A percentile compares a stretch with the other conserved stretches of the same genome.
phyloP scores from a whole-genome alignment of 2,797 vertebrate genomes.

The Myotis vivesi region DNA sequence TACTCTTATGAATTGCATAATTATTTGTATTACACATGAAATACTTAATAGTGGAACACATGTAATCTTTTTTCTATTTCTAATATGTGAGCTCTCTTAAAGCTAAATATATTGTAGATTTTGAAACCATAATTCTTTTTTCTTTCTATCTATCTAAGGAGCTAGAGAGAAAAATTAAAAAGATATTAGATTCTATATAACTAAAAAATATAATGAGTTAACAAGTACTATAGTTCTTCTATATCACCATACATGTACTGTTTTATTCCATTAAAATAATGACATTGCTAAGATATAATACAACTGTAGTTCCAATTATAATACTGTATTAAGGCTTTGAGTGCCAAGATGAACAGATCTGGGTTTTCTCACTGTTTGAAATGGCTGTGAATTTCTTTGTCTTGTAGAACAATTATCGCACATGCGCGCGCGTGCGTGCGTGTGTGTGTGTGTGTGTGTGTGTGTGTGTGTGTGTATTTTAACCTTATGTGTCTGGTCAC shows the following conservation, averaged over 20 bases:
- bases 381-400: not conserved
- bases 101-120: not conserved
- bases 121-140: conserved; percentile 52
- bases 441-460: not conserved
- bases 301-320: not conserved
- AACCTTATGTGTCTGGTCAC: not conserved
- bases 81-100: not conserved
- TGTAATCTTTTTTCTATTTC: conserved; percentile 6
- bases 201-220: not conserved
- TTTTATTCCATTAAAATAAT: conserved; percentile 50
- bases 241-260: not conserved
- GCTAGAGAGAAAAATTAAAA: conserved; percentile 40
- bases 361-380: conserved; percentile 32
- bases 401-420: not conserved
- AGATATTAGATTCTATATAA: conserved; percentile 38
- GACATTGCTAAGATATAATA: not conserved
- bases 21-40: not conserved
- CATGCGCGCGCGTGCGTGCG: not conserved
- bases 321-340: not conserved
- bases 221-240: not conserved
- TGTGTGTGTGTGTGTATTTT: not conserved
- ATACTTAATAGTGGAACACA: not conserved
- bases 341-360: not conserved
- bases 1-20: not conserved
- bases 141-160: not conserved